These are phyloP conservation scores for Seladonia tumulorum DNA, from an alignment of 2,888 invertebrate species.

Conservation along the genomic window DNA sequence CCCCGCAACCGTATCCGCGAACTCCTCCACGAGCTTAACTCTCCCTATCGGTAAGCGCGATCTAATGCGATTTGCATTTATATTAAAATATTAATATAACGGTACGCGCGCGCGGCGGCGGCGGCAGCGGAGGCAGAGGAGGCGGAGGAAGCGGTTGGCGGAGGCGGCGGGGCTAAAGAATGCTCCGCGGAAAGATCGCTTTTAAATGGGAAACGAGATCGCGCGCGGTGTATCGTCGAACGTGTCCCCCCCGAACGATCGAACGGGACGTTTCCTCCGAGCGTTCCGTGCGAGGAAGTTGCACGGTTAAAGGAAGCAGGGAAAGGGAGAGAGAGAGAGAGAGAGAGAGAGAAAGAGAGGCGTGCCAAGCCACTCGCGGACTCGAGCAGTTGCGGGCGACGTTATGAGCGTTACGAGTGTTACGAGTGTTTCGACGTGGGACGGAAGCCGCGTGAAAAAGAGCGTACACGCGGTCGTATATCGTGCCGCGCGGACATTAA, in stretches of 20 bases:
- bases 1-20: conserved; percentile 21
- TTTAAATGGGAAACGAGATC: conserved; percentile 72
- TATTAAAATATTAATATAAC: conserved; percentile 81
- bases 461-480: conserved; percentile 56
- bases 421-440: conserved; percentile 36
- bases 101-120: conserved; percentile 32
- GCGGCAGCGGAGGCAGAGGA: background rate
- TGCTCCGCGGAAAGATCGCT: conserved; percentile 70
- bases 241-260: conserved; percentile 10
- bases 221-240: conserved; percentile 16
- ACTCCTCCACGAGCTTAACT: conserved; percentile 45
- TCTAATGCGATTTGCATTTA: conserved; percentile 81
- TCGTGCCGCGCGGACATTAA: conserved; percentile 73
- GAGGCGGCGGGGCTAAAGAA: conserved; percentile 45
- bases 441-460: conserved; percentile 55
- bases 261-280: background rate
- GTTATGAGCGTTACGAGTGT: conserved; percentile 29
- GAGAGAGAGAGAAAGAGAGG: background rate
- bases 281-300: background rate
- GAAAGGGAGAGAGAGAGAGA: background rate
- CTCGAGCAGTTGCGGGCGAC: background rate
- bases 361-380: background rate
- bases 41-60: conserved; percentile 75
- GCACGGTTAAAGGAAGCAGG: background rate
- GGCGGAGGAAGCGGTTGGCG: background rate